Evolutionary conservation across 1,140 invertebrate species (phyloP).

Genomic region (Drosophila asahinai): DNA sequence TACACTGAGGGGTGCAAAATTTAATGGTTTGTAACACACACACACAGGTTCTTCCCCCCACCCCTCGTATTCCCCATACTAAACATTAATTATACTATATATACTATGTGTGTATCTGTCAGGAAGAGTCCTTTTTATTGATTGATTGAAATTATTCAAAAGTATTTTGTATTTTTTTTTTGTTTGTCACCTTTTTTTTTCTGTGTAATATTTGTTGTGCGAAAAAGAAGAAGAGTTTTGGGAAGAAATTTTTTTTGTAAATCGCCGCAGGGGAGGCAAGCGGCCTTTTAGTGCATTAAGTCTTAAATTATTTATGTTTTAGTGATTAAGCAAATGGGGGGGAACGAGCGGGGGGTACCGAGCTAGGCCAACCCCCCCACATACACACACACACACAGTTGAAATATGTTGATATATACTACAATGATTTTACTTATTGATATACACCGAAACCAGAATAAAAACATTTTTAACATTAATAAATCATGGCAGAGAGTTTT

Average conservation of each 20-base stretch:
- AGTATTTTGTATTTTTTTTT: slow-evolving; percentile 62
- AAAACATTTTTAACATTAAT: slow-evolving; percentile 54
- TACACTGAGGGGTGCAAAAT: slow-evolving; percentile 21
- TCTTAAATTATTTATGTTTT: slow-evolving; percentile 74
- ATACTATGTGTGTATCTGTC: slow-evolving; percentile 12
- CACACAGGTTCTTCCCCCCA: neutral
- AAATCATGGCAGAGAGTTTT: neutral
- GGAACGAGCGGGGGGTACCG: slow-evolving; percentile 4
- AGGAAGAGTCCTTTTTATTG: slow-evolving; percentile 31
- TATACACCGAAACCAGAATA: slow-evolving; percentile 49
- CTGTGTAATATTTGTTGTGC: slow-evolving; percentile 30
- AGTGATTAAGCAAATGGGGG: slow-evolving; percentile 48
- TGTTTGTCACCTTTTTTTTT: slow-evolving; percentile 21
- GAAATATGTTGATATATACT: slow-evolving; percentile 54
- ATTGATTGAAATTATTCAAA: slow-evolving; percentile 73
- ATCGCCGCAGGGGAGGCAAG: slow-evolving; percentile 17
- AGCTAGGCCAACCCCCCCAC: neutral
- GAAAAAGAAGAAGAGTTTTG: slow-evolving; percentile 10
- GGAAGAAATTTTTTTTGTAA: slow-evolving; percentile 38
- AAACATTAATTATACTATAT: slow-evolving; percentile 59
- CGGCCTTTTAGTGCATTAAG: slow-evolving; percentile 38
- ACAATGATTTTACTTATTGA: slow-evolving; percentile 60
- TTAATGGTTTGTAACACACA: neutral
- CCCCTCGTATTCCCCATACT: slow-evolving; percentile 12
- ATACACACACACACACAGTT: slow-evolving; percentile 36